Evolutionary conservation across 1,140 invertebrate genomes (phyloP), one percentile per base, ranked within the genome.

Genomic region (Scaptomyza graminum): DNA sequence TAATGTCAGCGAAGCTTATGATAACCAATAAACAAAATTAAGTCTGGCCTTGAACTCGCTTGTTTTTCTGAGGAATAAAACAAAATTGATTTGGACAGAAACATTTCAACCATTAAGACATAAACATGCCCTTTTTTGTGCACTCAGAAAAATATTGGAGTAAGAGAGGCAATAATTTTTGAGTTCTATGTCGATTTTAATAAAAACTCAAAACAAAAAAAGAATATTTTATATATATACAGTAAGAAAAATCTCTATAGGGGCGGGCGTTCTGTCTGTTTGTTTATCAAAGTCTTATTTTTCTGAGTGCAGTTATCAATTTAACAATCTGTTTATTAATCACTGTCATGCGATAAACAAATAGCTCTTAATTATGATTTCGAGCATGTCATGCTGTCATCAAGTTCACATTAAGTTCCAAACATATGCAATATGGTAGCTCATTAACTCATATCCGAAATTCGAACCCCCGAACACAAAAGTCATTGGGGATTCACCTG

Each of bases 21-120:
- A 64, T 80, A 84, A 84, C 84, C 81, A 80, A 85, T 77, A 85
- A 79, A 85, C 74, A 74, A 76, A 60, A 37, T 41, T 28, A 13
- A 62, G 18, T 43, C 28, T 15, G n/a, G 16, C 15, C 12, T n/a
- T 50, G 7, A 50, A 50, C 51, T 3, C 12, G 37, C 37, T n/a
- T 34, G 8, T 34, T 34, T 41, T 41, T 41, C 1, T 41, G 11
- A 5, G 12, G 37, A n/a, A 5, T 12, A 5, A n/a, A 41, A n/a
- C 37, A n/a, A 41, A 41, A 41, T 74, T 74, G 56, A 74, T 75
- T 75, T 54, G 43, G 73, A 50, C 49, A 55, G 66, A 59, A 60
- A 31, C 69, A 75, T 75, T 77, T 67, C 68, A 78, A 9, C n/a
- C 25, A 50, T 28, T 50, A 25, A 7, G 5, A 31, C 25, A 50